These are phyloP conservation scores for Furcifer pardalis DNA, from an alignment of 2,797 vertebrate species.

Conservation along the genomic window DNA sequence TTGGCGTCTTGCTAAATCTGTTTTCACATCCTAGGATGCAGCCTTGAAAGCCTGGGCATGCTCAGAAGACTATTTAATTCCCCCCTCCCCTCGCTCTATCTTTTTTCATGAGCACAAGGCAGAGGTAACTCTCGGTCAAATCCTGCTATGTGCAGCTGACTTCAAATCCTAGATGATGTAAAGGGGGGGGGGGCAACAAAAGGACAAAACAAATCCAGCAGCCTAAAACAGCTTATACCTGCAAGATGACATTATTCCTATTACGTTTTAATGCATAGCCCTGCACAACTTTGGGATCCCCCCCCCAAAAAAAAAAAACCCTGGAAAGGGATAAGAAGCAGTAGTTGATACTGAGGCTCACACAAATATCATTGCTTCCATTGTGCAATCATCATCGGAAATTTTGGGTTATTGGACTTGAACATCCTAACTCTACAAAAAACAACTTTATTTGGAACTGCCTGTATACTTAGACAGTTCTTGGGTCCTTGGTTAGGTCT, in stretches of 20 bases:
- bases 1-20: constrained; percentile 63
- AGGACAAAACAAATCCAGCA: neutral
- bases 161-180: constrained; percentile 69
- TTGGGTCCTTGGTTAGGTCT: too few species aligned
- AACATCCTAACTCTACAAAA: too few species aligned
- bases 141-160: constrained; percentile 53
- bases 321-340: neutral
- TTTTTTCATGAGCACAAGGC: constrained; percentile 56
- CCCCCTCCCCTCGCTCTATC: constrained; percentile 14
- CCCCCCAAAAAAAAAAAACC: too few species aligned
- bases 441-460: too few species aligned
- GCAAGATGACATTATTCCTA: neutral
- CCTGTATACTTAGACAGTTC: too few species aligned
- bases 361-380: too few species aligned
- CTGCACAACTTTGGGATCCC: neutral
- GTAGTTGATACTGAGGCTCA: neutral
- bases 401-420: too few species aligned
- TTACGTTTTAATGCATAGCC: neutral
- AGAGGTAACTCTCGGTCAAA: constrained; percentile 82
- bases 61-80: constrained; percentile 64
- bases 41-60: constrained; percentile 72
- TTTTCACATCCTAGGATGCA: constrained; percentile 68
- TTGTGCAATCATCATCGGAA: too few species aligned
- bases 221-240: constrained; percentile 7
- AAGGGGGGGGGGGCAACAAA: constrained; percentile 38